Percentiles rank a stretch among this genome's conserved stretches.
Evolutionary conservation across 2,797 vertebrate genomes (phyloP).

Genomic region (Austrolebias charrua): DNA sequence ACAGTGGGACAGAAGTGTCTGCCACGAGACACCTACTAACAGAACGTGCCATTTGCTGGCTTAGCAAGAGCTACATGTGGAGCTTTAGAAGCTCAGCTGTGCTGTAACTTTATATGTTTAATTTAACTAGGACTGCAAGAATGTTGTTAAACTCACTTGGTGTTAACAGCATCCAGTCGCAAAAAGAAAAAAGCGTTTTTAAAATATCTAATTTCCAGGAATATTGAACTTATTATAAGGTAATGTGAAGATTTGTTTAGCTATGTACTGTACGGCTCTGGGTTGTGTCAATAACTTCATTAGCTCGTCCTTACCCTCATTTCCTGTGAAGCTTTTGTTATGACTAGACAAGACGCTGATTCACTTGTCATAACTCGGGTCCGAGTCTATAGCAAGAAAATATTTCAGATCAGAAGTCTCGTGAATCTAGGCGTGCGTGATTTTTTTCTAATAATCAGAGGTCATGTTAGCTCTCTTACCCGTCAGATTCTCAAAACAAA

Average conservation of each 20-base stretch:
- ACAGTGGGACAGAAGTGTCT: slow-evolving; percentile 23
- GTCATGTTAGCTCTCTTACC: neutral
- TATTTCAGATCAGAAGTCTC: neutral
- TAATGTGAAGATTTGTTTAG: slow-evolving; percentile 43
- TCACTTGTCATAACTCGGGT: slow-evolving; percentile 6
- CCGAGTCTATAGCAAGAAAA: slow-evolving; percentile 16
- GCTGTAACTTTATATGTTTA: slow-evolving; percentile 57
- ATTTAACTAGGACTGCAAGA: slow-evolving; percentile 54
- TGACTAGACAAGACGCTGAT: slow-evolving; percentile 16
- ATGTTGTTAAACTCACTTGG: slow-evolving; percentile 57
- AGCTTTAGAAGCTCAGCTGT: slow-evolving; percentile 58
- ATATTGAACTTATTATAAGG: slow-evolving; percentile 48
- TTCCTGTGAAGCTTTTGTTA: slow-evolving; percentile 12
- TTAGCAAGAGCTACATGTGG: slow-evolving; percentile 38
- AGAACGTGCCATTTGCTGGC: slow-evolving; percentile 56
- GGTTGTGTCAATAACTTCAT: slow-evolving; percentile 13
- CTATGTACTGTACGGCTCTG: slow-evolving; percentile 13
- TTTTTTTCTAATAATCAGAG: slow-evolving; percentile 16
- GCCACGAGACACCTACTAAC: slow-evolving; percentile 51
- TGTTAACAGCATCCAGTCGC: slow-evolving; percentile 58
- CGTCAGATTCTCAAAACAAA: slow-evolving; percentile 13
- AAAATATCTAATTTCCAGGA: slow-evolving; percentile 57
- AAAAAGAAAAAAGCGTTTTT: slow-evolving; percentile 59
- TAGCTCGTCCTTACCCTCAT: slow-evolving; percentile 6
- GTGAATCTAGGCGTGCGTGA: neutral